Base-by-base conservation (phyloP, 2,888 invertebrate genomes). In the Drosophila lutescens region DNA sequence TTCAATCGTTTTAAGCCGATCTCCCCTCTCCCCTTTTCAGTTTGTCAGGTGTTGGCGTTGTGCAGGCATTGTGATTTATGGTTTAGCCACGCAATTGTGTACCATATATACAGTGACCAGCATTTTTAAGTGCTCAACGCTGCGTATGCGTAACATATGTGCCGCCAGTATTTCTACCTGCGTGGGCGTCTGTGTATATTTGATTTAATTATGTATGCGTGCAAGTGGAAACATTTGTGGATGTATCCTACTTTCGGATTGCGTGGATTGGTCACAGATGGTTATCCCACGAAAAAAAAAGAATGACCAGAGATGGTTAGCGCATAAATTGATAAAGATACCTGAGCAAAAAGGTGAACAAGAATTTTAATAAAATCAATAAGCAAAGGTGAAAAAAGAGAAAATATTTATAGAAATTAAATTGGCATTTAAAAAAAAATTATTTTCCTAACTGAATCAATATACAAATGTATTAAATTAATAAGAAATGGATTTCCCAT, bases 41-140 rank as follows among this genome's bases (percentile, higher is more conserved):
- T 4, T 47, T 62, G 57, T 20, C 78, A 80, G 81, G 78, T 78
- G 78, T 65, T 78, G 60, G 78, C 66, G 57, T 74, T 74, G 57
- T 59, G 46, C 71, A 30, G 75, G 49, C 47, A 50, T 55, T 79
- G 77, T 79, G 79, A 79, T 79, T 79, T 82, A 82, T 79, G 76
- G 79, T 69, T 68, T 68, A 50, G 32, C 49, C 50, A 58, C 58
- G 67, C 50, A 68, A 51, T 68, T 68, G 69, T 57, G 53, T 15
- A 34, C 46, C 36, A 30, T 26, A 34, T 49, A 62, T 26, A 34
- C 53, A 62, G 49, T 70, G 57, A 68, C 78, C 78, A 80, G 78
- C 67, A 75, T 78, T 78, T 77, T 78, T 71, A 59, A 76, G 43
- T 46, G 67, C 38, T 26, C 68, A 41, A 68, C 71, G 59, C 47